A percentile compares a stretch with the other conserved stretches of the same genome.
These are phyloP conservation scores for Okamejei kenojei DNA, from an alignment of 2,797 vertebrate species.

Conservation along the genomic window DNA sequence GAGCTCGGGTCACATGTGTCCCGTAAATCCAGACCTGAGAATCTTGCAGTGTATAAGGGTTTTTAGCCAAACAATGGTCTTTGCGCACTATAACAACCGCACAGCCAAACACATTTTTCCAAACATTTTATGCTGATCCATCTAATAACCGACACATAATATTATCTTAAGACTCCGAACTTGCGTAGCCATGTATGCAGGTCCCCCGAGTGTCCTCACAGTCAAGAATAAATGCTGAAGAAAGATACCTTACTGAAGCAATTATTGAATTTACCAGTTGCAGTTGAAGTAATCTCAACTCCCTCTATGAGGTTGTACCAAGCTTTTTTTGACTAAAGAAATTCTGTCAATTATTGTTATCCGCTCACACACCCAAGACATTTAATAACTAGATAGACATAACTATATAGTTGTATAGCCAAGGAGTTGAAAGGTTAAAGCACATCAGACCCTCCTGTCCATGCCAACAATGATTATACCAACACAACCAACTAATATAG, in stretches of 20 bases:
- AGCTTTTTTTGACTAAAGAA: neutral
- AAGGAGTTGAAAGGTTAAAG: too few relatives aligned
- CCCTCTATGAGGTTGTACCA: too few relatives aligned
- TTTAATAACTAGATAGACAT: neutral
- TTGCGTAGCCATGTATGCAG: neutral
- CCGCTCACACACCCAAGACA: neutral
- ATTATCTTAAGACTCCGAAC: neutral
- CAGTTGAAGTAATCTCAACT: neutral
- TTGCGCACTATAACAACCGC: neutral
- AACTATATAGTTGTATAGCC: neutral
- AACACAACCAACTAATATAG: too few relatives aligned
- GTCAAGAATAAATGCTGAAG: neutral
- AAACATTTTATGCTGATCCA: neutral
- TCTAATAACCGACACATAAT: neutral
- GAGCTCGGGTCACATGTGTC: neutral
- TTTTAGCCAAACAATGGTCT: neutral
- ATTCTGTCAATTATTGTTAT: neutral
- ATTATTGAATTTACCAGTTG: neutral
- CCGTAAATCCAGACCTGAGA: neutral
- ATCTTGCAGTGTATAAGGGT: neutral
- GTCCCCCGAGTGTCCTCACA: neutral
- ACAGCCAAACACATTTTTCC: neutral
- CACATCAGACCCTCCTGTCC: too few relatives aligned
- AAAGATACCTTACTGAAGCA: neutral
- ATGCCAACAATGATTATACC: too few relatives aligned